A percentile compares a stretch with the other conserved stretches of the same genome.
Conservation (phyloP, 64 coral and sea anemone species). For the Montipora efflorescens region DNA sequence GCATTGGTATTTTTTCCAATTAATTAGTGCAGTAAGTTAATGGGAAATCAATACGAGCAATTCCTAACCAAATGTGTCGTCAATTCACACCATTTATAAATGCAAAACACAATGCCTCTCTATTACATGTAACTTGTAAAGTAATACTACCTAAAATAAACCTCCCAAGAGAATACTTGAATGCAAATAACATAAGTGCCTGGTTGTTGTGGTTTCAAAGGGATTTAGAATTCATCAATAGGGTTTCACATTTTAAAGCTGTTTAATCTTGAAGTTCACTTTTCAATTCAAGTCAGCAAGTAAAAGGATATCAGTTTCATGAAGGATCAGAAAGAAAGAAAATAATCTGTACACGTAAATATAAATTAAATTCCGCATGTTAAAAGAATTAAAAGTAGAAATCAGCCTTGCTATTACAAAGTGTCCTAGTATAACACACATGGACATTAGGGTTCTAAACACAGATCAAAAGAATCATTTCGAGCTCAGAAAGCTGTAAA, state of each 20-base stretch:
- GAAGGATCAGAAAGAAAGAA: not conserved
- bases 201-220: conserved; percentile 15
- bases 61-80: too few species aligned
- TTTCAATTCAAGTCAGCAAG: conserved; percentile 25
- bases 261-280: conserved; percentile 15
- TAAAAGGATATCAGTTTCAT: not conserved
- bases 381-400: not conserved
- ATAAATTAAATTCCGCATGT: not conserved
- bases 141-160: not conserved
- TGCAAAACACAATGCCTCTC: too few species aligned
- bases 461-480: too few species aligned
- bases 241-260: not conserved
- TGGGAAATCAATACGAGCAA: too few species aligned
- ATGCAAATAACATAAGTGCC: conserved; percentile 5
- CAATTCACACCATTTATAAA: too few species aligned
- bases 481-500: too few species aligned
- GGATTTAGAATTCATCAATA: not conserved
- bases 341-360: not conserved
- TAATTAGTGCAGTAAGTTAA: too few species aligned
- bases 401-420: not conserved
- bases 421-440: too few species aligned
- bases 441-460: too few species aligned
- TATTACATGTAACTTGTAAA: not conserved
- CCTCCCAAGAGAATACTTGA: not conserved
- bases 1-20: too few species aligned